phyloP scores from a whole-genome alignment of 2,888 invertebrate genomes.

The Spialia ferax region DNA sequence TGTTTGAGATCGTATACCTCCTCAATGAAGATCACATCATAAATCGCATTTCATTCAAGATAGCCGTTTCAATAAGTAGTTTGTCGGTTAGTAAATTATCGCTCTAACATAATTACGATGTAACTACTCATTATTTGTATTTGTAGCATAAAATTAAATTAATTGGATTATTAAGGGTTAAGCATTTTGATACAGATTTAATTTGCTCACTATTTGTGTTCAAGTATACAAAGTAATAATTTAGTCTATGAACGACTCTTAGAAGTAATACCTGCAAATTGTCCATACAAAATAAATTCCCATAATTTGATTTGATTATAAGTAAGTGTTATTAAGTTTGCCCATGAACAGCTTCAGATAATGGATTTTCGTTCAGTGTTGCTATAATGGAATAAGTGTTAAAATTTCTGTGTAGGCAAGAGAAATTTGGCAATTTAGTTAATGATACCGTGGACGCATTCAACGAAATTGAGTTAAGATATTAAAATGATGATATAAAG shows the following conservation, averaged over 20 bases:
- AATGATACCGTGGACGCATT: slow-evolving; percentile 42
- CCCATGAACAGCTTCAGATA: slow-evolving; percentile 29
- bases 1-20: no score
- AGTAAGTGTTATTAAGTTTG: slow-evolving; percentile 31
- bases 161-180: background rate
- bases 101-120: background rate
- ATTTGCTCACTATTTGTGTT: slow-evolving; percentile 18
- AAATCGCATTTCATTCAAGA: no score
- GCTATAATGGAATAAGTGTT: slow-evolving; percentile 46
- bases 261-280: slow-evolving; percentile 25
- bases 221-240: slow-evolving; percentile 21
- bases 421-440: slow-evolving; percentile 56
- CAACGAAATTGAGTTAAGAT: background rate
- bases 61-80: background rate
- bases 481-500: background rate
- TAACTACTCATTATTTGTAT: background rate
- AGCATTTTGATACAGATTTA: background rate
- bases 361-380: slow-evolving; percentile 36
- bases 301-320: slow-evolving; percentile 29
- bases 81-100: background rate
- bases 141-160: background rate
- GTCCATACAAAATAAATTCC: slow-evolving; percentile 23
- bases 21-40: no score
- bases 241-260: slow-evolving; percentile 25
- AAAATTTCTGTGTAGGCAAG: slow-evolving; percentile 48